These are phyloP conservation scores for Clusia tigrina DNA, from an alignment of 2,888 invertebrate species.

Conservation along the genomic window DNA sequence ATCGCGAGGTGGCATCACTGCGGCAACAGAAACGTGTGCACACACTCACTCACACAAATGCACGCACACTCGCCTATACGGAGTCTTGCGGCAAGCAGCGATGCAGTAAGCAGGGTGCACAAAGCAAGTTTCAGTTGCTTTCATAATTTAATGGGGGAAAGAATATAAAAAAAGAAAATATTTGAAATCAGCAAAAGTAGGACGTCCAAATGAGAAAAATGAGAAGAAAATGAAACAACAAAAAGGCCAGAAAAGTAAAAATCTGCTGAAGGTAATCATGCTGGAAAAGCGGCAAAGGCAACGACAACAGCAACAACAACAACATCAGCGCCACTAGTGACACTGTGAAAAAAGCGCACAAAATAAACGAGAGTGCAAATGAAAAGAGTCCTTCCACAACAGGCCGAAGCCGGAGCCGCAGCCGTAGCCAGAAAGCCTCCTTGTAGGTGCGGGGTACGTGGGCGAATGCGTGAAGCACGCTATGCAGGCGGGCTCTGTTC, in stretches of 20 bases:
- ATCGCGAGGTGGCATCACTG: constrained; percentile 17
- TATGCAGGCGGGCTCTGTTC: neutral
- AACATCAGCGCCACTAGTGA: neutral
- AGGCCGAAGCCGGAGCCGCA: neutral
- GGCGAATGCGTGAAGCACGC: neutral
- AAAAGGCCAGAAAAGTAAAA: neutral
- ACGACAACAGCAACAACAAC: constrained; percentile 1
- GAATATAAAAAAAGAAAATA: neutral
- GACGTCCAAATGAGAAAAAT: constrained; percentile 3
- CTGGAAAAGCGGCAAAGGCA: neutral
- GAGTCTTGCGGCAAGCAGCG: neutral
- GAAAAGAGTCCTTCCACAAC: neutral
- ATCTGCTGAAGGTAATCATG: constrained; percentile 6
- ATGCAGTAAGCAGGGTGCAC: neutral
- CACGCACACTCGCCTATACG: neutral
- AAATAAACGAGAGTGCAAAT: constrained; percentile 5
- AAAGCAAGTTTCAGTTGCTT: neutral
- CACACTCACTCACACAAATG: neutral
- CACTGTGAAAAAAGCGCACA: constrained; percentile 2
- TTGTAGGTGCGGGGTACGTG: neutral
- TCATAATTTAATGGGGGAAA: neutral
- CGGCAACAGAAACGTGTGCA: neutral
- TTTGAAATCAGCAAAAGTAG: neutral
- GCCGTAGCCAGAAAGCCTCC: neutral
- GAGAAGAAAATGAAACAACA: neutral